Base-by-base conservation (phyloP, 2,797 vertebrate genomes). In the Sebastes vulpes region DNA sequence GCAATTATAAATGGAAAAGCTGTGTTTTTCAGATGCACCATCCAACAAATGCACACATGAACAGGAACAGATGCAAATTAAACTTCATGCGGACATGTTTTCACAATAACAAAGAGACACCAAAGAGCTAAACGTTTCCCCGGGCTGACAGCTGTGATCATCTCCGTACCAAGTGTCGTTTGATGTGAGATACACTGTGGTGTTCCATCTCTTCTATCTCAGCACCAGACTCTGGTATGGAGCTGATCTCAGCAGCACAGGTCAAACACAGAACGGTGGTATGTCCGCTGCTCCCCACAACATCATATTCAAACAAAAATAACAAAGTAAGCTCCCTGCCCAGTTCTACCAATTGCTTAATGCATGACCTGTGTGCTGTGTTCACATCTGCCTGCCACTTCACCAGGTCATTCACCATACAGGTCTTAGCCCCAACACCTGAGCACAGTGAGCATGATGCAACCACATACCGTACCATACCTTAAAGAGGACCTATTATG, bases 31-130 rank as follows among this genome's bases (percentile, higher is more conserved):
- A 64, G 29, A 57, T 68, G 59, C 61, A 74, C 3, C 29, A 56
- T 25, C 32, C 21, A 67, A 76, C 5, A 68, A 53, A 63, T 16
- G 8, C 18, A 77, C 57, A 69, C 29, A 46, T 12, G 10, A 81
- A 48, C 35, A 68, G 18, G 46, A 50, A 50, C 46, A n/a, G 58
- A 78, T 72, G 70, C 53, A 69, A 71, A 87, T 84, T 35, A 75
- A 65, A 63, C 32, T 31, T 78, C 89, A 90, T 90, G 89, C 91
- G 93, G 75, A 80, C 54, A 65, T 64, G 25, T 83, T 80, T 82
- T 54, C 26, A 71, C 11, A 18, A 68, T 21, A 28, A 32, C 59
- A 77, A 54, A 46, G 20, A 73, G 5, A 66, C 28, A 75, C 9
- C 67, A 28, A 31, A 10, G 14, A 70, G 31, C 8, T 3, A 20